phyloP scores from a whole-genome alignment of 2,797 vertebrate species.

The Craterocephalus amniculus region DNA sequence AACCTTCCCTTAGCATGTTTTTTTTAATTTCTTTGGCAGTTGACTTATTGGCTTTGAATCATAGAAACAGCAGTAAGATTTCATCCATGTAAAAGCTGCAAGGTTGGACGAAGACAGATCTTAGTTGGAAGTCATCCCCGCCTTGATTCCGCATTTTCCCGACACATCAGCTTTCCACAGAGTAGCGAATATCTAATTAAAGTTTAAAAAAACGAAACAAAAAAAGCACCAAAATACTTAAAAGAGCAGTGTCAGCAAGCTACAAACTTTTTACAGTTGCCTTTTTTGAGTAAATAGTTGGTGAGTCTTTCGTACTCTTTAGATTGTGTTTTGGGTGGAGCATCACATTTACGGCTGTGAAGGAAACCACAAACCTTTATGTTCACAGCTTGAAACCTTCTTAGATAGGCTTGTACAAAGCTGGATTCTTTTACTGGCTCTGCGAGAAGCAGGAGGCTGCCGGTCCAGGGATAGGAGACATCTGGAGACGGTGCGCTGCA shows the following conservation, averaged over 20 bases:
- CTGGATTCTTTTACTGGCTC: slow-evolving; percentile 65
- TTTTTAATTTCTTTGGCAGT: slow-evolving; percentile 2
- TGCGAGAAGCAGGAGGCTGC: slow-evolving; percentile 68
- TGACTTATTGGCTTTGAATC: background rate
- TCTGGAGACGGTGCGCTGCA: slow-evolving; percentile 50
- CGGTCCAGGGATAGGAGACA: slow-evolving; percentile 59
- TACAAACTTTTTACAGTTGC: slow-evolving; percentile 52
- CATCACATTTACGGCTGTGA: slow-evolving; percentile 47
- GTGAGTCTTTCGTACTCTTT: slow-evolving; percentile 43
- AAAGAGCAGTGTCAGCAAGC: slow-evolving; percentile 55
- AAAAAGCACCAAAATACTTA: slow-evolving; percentile 7
- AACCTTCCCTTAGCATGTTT: slow-evolving; percentile 10
- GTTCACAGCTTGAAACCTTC: slow-evolving; percentile 65
- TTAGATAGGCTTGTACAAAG: slow-evolving; percentile 50
- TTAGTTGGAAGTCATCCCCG: slow-evolving; percentile 1
- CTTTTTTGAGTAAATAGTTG: slow-evolving; percentile 51
- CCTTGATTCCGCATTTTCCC: background rate
- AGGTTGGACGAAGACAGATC: background rate
- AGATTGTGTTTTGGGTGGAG: slow-evolving; percentile 49
- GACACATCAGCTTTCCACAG: slow-evolving; percentile 12
- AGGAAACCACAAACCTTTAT: slow-evolving; percentile 60
- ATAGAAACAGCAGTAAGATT: background rate
- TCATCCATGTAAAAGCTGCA: background rate
- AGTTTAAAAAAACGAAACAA: slow-evolving; percentile 5
- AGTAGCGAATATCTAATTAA: slow-evolving; percentile 33